Base-by-base conservation (phyloP, 2,113 vertebrate species). In the Carettochelys insculpta region DNA sequence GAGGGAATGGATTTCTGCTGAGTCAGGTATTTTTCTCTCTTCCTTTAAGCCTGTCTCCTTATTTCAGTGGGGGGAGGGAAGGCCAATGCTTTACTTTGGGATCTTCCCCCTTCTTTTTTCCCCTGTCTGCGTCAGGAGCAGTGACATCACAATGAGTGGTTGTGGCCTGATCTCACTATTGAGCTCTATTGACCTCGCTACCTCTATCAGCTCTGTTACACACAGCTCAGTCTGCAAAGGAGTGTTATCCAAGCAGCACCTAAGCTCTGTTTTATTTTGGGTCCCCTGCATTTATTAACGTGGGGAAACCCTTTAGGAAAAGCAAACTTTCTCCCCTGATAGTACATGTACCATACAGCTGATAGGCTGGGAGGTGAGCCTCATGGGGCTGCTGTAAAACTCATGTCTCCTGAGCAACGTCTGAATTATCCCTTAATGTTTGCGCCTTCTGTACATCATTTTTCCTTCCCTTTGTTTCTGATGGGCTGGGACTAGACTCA, bases 1-100 rank as follows among this genome's bases (percentile, higher is more conserved):
- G 71, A 93, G 80, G 90, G 27, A 76, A 54, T 53, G 92, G 87
- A 6, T 95, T 93, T 38, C 73, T 96, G 90, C 80, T 58, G 20
- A 83, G 68, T 83, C 71, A 83, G 47, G 43, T 82, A 90, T 43
- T 81, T 82, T 51, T 88, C 77, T 29, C 71, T 92, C 75, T 79
- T 80, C 54, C 84, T 31, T 65, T 65, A 65, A 65, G 19, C 53
- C 53, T 85, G 84, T 53, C 91, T 94, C 52, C 53, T 58, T 25
- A 25, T 38, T 79, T 20, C 80, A 52, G 45, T 38, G 29, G 0
- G 9, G n/a, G 86, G 47, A 89, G 78, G 34, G 58, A 47, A 48
- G 45, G 58, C 58, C 19, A 17, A 77, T 43, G 77, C 81, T 61
- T 91, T 43, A 43, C 61, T 17, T 27, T 14, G 54, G 31, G 22